Conservation (phyloP, 2,888 invertebrate species). For the Lobophora halterata region DNA sequence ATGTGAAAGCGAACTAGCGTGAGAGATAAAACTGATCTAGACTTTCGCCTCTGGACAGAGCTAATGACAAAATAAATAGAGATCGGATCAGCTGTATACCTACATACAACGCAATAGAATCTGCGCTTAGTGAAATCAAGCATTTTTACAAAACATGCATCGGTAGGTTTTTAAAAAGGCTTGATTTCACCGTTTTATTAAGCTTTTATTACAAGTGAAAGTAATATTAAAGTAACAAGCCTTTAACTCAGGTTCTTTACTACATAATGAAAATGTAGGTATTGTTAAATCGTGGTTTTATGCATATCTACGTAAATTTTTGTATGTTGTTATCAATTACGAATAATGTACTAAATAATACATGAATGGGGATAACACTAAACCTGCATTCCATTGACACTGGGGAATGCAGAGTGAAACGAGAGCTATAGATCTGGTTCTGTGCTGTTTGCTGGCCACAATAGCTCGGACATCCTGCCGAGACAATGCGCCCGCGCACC, state of each 20-base stretch:
- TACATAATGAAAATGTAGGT: no score
- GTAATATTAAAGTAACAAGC: slow-evolving; percentile 18
- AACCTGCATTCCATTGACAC: slow-evolving; percentile 10
- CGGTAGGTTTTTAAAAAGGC: no score
- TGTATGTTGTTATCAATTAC: not conserved
- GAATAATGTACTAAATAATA: slow-evolving; percentile 1
- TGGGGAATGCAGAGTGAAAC: slow-evolving; percentile 46
- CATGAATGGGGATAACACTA: not conserved
- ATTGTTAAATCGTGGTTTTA: not conserved
- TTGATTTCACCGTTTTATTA: no score
- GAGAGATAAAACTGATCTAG: slow-evolving; percentile 26
- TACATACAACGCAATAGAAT: no score
- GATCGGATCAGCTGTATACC: no score
- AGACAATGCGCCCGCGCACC: slow-evolving; percentile 69
- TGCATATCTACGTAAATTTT: not conserved
- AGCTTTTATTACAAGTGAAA: slow-evolving; percentile 13
- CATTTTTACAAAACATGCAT: no score
- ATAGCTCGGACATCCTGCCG: slow-evolving; percentile 75
- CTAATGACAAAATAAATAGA: slow-evolving; percentile 23
- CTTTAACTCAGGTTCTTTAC: slow-evolving; percentile 12
- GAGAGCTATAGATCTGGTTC: slow-evolving; percentile 68
- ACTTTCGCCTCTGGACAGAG: slow-evolving; percentile 25
- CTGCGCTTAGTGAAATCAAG: no score
- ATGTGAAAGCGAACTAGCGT: slow-evolving; percentile 30
- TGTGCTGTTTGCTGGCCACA: slow-evolving; percentile 75